Conservation (phyloP, 2,888 invertebrate genomes). For the Phytoseiulus persimilis region DNA sequence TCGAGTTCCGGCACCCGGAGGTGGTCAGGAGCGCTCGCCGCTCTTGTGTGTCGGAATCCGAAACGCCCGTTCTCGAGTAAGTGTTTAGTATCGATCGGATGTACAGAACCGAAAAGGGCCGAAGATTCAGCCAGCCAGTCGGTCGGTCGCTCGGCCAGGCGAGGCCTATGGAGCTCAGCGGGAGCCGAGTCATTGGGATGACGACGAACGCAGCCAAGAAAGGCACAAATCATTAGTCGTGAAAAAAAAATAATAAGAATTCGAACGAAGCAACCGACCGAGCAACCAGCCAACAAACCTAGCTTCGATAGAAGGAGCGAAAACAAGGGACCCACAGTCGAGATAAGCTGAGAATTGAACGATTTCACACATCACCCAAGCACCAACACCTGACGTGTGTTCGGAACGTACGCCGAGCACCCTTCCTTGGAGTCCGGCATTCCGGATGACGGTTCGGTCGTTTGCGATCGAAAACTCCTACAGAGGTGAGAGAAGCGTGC, state of each 20-base stretch:
- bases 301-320: background rate
- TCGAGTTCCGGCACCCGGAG: background rate
- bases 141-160: background rate
- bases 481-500: no score
- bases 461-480: background rate
- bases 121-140: background rate
- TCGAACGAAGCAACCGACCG: background rate
- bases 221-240: slow-evolving; percentile 5
- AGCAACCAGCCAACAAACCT: background rate
- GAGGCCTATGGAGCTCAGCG: background rate
- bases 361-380: background rate
- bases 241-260: background rate
- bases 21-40: background rate
- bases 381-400: background rate
- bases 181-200: background rate
- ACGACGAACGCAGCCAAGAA: background rate
- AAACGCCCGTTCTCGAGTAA: background rate
- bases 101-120: background rate
- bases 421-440: background rate
- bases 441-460: background rate
- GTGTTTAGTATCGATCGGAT: background rate
- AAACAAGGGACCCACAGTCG: background rate
- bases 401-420: background rate
- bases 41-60: background rate
- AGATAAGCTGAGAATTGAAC: background rate